Conservation (phyloP, 2,888 invertebrate species). For the Eurois occulta region DNA sequence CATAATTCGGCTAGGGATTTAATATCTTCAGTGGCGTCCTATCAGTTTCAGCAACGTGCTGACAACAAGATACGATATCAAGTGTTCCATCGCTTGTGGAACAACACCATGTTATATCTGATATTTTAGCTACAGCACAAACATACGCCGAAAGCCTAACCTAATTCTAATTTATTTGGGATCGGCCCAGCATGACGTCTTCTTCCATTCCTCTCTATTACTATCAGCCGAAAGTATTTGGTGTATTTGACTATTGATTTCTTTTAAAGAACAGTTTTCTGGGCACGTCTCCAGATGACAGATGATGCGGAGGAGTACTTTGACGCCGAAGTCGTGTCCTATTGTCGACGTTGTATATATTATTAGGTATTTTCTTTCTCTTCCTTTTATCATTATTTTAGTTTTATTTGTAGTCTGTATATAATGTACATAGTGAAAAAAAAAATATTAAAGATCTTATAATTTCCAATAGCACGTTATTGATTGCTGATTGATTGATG, state of each 20-base stretch:
- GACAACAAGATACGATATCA: background rate
- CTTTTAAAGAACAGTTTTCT: background rate
- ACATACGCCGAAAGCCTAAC: background rate
- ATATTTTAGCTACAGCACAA: background rate
- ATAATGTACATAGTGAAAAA: too few relatives aligned
- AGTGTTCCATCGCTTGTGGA: background rate
- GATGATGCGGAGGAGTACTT: too few relatives aligned
- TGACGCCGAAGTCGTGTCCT: too few relatives aligned
- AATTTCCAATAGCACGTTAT: background rate
- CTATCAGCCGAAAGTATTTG: background rate
- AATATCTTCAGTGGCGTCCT: background rate
- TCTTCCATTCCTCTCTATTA: background rate
- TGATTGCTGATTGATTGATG: background rate
- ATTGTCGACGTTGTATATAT: too few relatives aligned
- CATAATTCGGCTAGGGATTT: background rate
- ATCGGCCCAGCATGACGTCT: background rate
- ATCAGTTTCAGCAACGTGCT: background rate
- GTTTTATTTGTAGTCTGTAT: too few relatives aligned
- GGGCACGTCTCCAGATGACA: too few relatives aligned
- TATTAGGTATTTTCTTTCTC: too few relatives aligned
- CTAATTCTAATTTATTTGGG: background rate
- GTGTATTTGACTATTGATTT: background rate
- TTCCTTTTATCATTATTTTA: too few relatives aligned
- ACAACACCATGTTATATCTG: background rate
- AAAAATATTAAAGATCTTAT: background rate